Evolutionary conservation across 2,888 invertebrate genomes (phyloP).

Genomic region (Caenorhabditis uteleia): DNA sequence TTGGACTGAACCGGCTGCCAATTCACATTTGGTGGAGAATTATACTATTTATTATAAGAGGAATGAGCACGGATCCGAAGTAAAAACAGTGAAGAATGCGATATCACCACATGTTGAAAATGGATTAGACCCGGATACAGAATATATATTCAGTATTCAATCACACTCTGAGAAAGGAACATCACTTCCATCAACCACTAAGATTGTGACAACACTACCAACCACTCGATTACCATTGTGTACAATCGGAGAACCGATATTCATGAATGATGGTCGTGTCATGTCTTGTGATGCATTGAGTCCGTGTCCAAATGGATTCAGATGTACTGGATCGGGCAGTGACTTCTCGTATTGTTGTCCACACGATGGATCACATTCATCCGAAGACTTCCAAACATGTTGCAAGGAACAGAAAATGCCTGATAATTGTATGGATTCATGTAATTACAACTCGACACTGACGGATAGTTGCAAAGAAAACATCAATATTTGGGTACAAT

Average conservation of each 20-base stretch:
- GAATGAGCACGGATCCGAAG: constrained; percentile 45
- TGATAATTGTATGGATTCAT: constrained; percentile 31
- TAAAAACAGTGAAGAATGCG: constrained; percentile 39
- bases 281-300: constrained; percentile 27
- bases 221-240: constrained; percentile 34
- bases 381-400: constrained; percentile 42
- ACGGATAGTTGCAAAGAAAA: constrained; percentile 32
- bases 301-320: constrained; percentile 34
- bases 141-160: constrained; percentile 47
- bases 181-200: constrained; percentile 53
- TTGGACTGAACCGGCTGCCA: constrained; percentile 49
- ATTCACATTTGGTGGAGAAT: constrained; percentile 50
- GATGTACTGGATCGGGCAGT: constrained; percentile 31
- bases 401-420: constrained; percentile 47
- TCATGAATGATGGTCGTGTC: constrained; percentile 28
- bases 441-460: constrained; percentile 45
- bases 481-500: constrained; percentile 50
- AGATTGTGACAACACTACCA: constrained; percentile 46
- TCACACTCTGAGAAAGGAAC: constrained; percentile 43
- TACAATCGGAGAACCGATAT: constrained; percentile 48
- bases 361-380: constrained; percentile 25
- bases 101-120: constrained; percentile 44
- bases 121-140: constrained; percentile 49
- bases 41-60: constrained; percentile 54
- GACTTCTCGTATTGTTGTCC: constrained; percentile 50